Percentiles rank a stretch among this genome's conserved stretches.
Evolutionary conservation across 1,140 invertebrate species (phyloP).

Genomic region (Hyposmocoma kahamanoa): DNA sequence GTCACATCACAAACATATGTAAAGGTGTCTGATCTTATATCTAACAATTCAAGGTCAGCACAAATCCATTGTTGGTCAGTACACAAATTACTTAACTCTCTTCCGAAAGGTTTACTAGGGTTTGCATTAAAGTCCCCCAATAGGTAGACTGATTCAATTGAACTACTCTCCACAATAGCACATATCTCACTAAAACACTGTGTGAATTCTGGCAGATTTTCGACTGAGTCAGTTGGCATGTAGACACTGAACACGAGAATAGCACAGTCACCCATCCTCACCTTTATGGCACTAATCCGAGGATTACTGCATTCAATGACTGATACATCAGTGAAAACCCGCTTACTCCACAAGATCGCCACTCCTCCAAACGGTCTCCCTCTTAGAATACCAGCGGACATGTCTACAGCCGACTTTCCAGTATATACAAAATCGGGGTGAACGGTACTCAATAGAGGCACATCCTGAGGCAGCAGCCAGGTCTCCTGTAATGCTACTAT

Average conservation of each 20-base stretch:
- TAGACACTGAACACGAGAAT: slow-evolving; percentile 1
- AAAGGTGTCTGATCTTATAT: no score
- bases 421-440: not conserved
- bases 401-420: slow-evolving; percentile 3
- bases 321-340: not conserved
- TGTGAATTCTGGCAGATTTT: not conserved
- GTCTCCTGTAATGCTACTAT: slow-evolving; percentile 2
- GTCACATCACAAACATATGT: no score
- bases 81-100: not conserved
- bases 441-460: not conserved
- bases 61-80: slow-evolving; percentile 1
- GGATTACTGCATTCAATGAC: not conserved
- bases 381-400: not conserved
- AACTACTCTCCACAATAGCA: slow-evolving; percentile 1
- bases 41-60: not conserved
- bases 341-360: not conserved
- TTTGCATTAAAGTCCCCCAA: slow-evolving; percentile 6
- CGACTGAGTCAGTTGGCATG: slow-evolving; percentile 3
- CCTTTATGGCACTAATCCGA: not conserved
- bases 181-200: not conserved
- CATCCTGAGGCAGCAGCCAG: slow-evolving; percentile 6
- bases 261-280: no score
- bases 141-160: not conserved
- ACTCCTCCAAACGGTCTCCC: slow-evolving; percentile 6
- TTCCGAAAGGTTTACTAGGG: not conserved